Base-by-base conservation (phyloP, 2,797 vertebrate species). In the Sarcophilus harrisii region DNA sequence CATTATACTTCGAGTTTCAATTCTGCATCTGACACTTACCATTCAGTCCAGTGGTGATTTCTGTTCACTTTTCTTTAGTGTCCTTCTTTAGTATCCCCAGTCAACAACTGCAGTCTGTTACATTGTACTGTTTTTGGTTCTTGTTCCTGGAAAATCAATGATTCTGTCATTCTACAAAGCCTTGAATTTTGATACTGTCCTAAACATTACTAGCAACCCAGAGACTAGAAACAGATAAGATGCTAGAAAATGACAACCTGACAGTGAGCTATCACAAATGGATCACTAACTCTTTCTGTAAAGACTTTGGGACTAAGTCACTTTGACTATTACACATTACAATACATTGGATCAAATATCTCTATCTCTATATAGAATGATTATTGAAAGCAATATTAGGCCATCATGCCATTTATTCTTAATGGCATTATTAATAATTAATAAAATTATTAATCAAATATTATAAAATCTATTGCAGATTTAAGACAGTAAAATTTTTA, bases 381-480 rank as follows among this genome's bases (percentile, higher is more conserved):
- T 94, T 95, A 91, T 94, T 97, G 92, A 94, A 96, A 62, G 89
- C 30, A 96, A 92, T 91, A 92, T 6, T 55, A 57, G 94, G 91
- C 66, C 90, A 94, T 96, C 94, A 87, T 91, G 29, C 52, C 28
- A 59, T 92, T 94, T 96, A 59, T 92, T 96, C 4, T 0, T 52
- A 52, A 52, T 52, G 52, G 52, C 52, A 52, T 52, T 52, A 52
- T 52, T 52, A 52, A 0, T 52, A 52, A 52, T 52, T 52, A 52
- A 52, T 52, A 52, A 52, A 52, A 52, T 6, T 52, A 45, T 94
- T 96, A 93, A 96, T 55, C 90, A 97, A 87, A 55, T 93, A 57
- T 91, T 94, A 87, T 57, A 93, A 96, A 98, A 92, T 57, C 29
- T 90, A 94, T 89, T 92, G 18, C 21, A 95, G 95, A 96, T 27